Percentiles rank a stretch among this genome's conserved stretches.
These are phyloP conservation scores for Galagoides demidoff DNA, from an alignment of 2,797 vertebrate genomes.

Conservation along the genomic window DNA sequence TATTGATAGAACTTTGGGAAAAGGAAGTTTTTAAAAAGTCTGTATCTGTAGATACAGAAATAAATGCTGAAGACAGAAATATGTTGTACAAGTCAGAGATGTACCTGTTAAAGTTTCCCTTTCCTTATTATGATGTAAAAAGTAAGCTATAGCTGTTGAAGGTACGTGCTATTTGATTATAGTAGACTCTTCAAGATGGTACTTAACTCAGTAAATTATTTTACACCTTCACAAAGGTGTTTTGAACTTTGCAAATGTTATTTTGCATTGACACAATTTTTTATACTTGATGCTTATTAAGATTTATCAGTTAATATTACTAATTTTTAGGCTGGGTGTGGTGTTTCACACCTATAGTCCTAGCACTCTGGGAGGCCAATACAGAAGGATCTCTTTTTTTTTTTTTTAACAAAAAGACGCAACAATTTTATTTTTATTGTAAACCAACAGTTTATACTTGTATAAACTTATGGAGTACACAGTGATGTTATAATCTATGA, in stretches of 20 bases:
- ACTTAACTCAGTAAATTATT: neutral
- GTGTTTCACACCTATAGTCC: too few relatives aligned
- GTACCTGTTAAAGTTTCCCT: neutral
- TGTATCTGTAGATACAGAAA: neutral
- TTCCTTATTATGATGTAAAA: neutral
- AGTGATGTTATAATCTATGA: too few relatives aligned
- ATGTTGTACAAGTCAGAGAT: neutral
- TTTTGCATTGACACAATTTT: neutral
- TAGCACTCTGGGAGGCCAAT: too few relatives aligned
- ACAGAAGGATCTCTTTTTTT: too few relatives aligned
- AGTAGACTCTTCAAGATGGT: neutral
- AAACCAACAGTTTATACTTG: too few relatives aligned
- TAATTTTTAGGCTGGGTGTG: neutral
- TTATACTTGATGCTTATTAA: neutral
- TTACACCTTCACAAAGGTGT: neutral
- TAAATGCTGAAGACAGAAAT: neutral
- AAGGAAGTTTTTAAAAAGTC: neutral
- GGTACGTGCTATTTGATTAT: neutral
- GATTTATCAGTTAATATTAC: slow-evolving; percentile 32
- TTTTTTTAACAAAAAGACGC: too few relatives aligned
- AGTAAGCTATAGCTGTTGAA: neutral
- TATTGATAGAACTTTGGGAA: neutral
- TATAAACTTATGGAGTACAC: too few relatives aligned
- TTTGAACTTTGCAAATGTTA: neutral
- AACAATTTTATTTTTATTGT: too few relatives aligned